These are phyloP conservation scores for Bacillus rossius DNA, from an alignment of 1,140 invertebrate species.

Conservation along the genomic window DNA sequence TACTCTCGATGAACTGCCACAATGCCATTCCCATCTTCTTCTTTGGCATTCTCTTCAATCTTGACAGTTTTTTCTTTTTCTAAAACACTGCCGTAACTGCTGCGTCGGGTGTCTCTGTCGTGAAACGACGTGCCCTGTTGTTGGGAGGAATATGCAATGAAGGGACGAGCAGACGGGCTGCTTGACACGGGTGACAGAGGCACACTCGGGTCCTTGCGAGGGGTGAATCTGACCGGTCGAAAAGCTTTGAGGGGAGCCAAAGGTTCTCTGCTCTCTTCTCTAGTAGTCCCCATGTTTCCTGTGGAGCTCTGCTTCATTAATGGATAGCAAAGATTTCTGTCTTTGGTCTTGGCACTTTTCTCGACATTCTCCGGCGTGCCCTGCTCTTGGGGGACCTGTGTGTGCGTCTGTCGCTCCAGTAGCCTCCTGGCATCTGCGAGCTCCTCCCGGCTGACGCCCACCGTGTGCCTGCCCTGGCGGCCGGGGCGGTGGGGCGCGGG, in stretches of 20 bases:
- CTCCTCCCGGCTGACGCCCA: slow-evolving; percentile 73
- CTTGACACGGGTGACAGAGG: no score
- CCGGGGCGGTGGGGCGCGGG: slow-evolving; percentile 32
- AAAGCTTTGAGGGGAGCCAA: slow-evolving; percentile 12
- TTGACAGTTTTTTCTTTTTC: background rate
- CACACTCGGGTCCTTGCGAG: background rate
- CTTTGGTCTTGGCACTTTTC: slow-evolving; percentile 14
- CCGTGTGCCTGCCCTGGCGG: slow-evolving; percentile 61
- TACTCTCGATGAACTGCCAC: slow-evolving; percentile 6
- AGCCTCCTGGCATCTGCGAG: slow-evolving; percentile 65
- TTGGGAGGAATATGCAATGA: no score
- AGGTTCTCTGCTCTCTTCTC: background rate
- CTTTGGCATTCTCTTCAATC: background rate
- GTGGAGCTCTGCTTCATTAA: no score
- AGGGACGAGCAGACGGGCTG: no score
- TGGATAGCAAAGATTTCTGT: slow-evolving; percentile 11
- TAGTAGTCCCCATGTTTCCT: no score
- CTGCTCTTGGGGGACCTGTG: no score
- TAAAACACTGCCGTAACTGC: background rate
- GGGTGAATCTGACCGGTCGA: slow-evolving; percentile 17
- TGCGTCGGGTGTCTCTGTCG: no score
- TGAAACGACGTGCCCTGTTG: no score
- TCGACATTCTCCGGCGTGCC: slow-evolving; percentile 6
- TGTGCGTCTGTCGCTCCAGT: slow-evolving; percentile 48
- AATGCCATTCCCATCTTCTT: background rate